Evolutionary conservation across 2,113 vertebrate species (phyloP).

Genomic region (Pao palembangensis): DNA sequence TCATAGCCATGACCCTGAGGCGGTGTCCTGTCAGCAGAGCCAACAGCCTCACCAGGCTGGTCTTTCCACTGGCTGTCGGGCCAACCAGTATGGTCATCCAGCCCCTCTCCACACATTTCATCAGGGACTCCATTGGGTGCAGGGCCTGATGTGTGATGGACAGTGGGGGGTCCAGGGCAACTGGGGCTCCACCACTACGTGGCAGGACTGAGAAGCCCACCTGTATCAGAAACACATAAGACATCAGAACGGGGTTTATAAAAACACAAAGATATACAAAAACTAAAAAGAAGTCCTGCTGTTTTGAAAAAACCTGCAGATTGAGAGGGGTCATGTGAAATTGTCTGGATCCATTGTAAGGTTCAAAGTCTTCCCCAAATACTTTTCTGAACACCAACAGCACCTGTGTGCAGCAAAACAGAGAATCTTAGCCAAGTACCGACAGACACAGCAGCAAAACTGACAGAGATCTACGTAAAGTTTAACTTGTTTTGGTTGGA

Average conservation of each 20-base stretch:
- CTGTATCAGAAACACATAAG: constrained; percentile 56
- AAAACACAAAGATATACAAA: neutral
- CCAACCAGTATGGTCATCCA: constrained; percentile 97
- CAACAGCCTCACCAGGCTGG: constrained; percentile 87
- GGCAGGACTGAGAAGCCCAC: constrained; percentile 90
- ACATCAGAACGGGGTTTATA: neutral
- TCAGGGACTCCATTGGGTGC: constrained; percentile 86
- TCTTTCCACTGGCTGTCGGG: constrained; percentile 89
- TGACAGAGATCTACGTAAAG: too few relatives aligned
- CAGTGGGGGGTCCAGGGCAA: constrained; percentile 75
- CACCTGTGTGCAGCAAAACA: constrained; percentile 69
- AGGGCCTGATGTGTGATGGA: constrained; percentile 87
- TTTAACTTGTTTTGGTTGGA: too few relatives aligned
- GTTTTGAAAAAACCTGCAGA: constrained; percentile 82
- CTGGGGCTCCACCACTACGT: constrained; percentile 78
- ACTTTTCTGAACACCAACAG: constrained; percentile 82
- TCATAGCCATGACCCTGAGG: constrained; percentile 92
- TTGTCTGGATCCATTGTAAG: constrained; percentile 82
- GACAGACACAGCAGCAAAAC: too few relatives aligned
- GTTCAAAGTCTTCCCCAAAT: constrained; percentile 79
- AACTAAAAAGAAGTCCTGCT: neutral
- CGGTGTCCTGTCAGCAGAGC: constrained; percentile 88
- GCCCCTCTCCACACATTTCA: constrained; percentile 96
- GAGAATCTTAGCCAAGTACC: too few relatives aligned
- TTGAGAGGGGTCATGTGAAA: constrained; percentile 90